A percentile compares a stretch with the other conserved stretches of the same genome.
These are phyloP conservation scores for Ganaspis brasiliensis DNA, from an alignment of 2,888 invertebrate genomes.

Conservation along the genomic window DNA sequence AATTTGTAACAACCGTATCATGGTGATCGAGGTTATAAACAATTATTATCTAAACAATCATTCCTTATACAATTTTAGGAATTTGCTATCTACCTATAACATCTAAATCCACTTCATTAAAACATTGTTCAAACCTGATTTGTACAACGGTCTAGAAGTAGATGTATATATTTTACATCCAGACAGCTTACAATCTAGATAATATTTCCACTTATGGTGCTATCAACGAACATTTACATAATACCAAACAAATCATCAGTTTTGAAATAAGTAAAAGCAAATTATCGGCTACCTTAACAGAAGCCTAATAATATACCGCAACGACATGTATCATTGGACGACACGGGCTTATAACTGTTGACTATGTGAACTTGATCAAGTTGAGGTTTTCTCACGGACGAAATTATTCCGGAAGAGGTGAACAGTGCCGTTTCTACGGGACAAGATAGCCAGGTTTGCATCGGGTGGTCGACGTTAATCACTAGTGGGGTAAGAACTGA, in stretches of 20 bases:
- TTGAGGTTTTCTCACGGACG: constrained; percentile 59
- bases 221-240: not conserved
- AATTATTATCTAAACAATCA: too few species aligned
- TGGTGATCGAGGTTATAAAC: too few species aligned
- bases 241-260: too few species aligned
- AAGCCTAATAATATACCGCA: not conserved
- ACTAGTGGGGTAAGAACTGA: constrained; percentile 58
- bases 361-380: constrained; percentile 35
- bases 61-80: too few species aligned
- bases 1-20: too few species aligned
- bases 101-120: too few species aligned
- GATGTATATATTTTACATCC: too few species aligned
- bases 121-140: too few species aligned
- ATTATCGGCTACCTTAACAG: not conserved
- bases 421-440: constrained; percentile 44
- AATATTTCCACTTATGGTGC: not conserved
- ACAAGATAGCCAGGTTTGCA: constrained; percentile 62
- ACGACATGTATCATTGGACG: constrained; percentile 7
- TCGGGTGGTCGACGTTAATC: constrained; percentile 72
- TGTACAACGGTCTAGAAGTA: too few species aligned
- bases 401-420: constrained; percentile 69
- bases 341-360: not conserved
- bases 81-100: too few species aligned
- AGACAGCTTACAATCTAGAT: too few species aligned
- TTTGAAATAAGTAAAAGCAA: too few species aligned